phyloP scores from a whole-genome alignment of 2,888 invertebrate genomes.

The Carcina quercana region DNA sequence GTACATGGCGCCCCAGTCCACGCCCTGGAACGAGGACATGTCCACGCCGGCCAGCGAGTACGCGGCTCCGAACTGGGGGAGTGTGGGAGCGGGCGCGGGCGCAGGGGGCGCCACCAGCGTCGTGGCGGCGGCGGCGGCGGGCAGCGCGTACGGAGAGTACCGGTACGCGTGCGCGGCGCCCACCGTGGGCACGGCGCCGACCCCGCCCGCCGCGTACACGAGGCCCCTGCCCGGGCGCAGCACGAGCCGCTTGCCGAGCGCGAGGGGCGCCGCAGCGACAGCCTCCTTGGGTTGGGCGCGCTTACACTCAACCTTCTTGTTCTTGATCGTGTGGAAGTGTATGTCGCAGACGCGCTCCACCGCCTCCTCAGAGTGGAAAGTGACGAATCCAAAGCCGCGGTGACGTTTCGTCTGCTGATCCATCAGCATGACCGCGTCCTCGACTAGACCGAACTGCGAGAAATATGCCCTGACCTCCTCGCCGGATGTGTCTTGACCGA shows the following conservation, averaged over 20 bases:
- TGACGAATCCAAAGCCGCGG: slow-evolving; percentile 93
- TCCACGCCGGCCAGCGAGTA: slow-evolving; percentile 92
- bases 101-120: slow-evolving; percentile 67
- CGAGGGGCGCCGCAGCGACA: slow-evolving; percentile 80
- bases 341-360: slow-evolving; percentile 95
- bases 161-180: slow-evolving; percentile 62
- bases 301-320: slow-evolving; percentile 92
- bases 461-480: slow-evolving; percentile 94
- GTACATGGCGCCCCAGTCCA: slow-evolving; percentile 94
- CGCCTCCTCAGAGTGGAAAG: slow-evolving; percentile 93
- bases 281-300: slow-evolving; percentile 94
- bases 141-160: slow-evolving; percentile 72
- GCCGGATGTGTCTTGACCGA: slow-evolving; percentile 92
- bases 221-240: slow-evolving; percentile 79
- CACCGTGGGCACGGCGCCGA: slow-evolving; percentile 48
- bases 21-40: slow-evolving; percentile 94
- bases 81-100: slow-evolving; percentile 73
- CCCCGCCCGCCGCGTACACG: slow-evolving; percentile 75
- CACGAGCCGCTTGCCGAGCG: slow-evolving; percentile 81
- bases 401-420: slow-evolving; percentile 95
- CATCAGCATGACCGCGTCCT: slow-evolving; percentile 95
- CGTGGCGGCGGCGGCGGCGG: slow-evolving; percentile 32
- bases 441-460: slow-evolving; percentile 91
- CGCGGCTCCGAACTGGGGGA: slow-evolving; percentile 79
- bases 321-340: slow-evolving; percentile 94